These are phyloP conservation scores for Heterotis niloticus DNA, from an alignment of 2,113 vertebrate species.

Conservation along the genomic window DNA sequence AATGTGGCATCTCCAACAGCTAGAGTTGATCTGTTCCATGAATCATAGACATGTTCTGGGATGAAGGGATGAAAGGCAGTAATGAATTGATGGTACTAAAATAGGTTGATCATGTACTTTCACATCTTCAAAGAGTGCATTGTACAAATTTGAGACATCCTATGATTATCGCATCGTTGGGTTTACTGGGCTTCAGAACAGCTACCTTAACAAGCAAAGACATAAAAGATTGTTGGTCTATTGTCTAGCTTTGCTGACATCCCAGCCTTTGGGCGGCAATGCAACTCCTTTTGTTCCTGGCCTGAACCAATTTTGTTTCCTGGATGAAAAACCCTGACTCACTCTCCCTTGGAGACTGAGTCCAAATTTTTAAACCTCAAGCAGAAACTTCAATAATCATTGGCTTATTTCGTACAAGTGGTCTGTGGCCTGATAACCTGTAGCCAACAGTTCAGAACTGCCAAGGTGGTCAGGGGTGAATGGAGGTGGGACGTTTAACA, in stretches of 20 bases:
- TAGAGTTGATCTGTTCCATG: too few species aligned
- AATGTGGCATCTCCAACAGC: too few species aligned
- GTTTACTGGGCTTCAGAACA: slow-evolving; percentile 2
- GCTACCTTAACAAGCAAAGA: neutral
- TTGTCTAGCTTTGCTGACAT: neutral
- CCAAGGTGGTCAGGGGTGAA: too few species aligned
- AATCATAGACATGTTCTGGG: neutral
- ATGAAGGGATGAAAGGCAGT: neutral
- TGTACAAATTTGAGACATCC: neutral
- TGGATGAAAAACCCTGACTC: neutral
- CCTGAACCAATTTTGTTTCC: neutral
- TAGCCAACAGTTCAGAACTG: too few species aligned
- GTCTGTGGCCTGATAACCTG: too few species aligned
- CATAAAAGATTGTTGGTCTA: neutral
- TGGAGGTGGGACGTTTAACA: too few species aligned
- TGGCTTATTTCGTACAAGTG: too few species aligned
- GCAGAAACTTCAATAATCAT: too few species aligned
- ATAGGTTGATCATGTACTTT: neutral
- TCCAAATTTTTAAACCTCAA: too few species aligned
- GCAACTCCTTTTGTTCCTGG: slow-evolving; percentile 1
- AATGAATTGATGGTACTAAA: neutral
- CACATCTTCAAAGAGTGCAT: neutral
- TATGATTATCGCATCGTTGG: neutral
- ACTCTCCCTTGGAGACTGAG: too few species aligned
- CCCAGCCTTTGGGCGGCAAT: neutral